Conservation (phyloP, 2,113 vertebrate species). For the Notothenia rossii region DNA sequence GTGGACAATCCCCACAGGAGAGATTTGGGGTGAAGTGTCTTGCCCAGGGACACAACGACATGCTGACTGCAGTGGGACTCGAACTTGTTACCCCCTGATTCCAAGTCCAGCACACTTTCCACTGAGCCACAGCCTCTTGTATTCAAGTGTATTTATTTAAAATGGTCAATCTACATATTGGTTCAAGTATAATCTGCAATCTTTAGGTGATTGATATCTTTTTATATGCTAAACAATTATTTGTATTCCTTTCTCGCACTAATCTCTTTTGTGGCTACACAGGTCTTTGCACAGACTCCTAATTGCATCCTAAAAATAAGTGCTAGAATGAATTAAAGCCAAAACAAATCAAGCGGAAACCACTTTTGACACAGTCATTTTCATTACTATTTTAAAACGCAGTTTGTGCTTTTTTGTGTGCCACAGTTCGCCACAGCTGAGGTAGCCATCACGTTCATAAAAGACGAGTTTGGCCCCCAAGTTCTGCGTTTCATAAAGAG, state of each 20-base stretch:
- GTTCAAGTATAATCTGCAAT: neutral
- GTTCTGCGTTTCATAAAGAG: constrained; percentile 68
- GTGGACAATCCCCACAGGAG: no score
- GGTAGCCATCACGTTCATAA: constrained; percentile 79
- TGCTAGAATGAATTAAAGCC: neutral
- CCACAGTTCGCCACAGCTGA: constrained; percentile 83
- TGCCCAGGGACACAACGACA: no score
- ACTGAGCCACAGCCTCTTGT: no score
- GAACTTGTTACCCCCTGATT: no score
- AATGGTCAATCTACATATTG: neutral
- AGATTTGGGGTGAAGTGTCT: no score
- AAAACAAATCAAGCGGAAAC: neutral
- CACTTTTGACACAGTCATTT: neutral
- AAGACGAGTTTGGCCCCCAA: constrained; percentile 77
- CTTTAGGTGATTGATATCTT: neutral
- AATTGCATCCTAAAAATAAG: neutral
- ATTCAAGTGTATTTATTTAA: neutral
- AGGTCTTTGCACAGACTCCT: neutral
- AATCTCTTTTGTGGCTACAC: neutral
- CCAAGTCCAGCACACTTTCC: no score
- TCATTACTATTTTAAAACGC: neutral
- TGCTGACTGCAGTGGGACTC: no score
- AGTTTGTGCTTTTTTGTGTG: constrained; percentile 11
- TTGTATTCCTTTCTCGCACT: neutral
- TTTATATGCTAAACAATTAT: no score